These are phyloP conservation scores for Trialeurodes vaporariorum DNA, from an alignment of 1,140 invertebrate genomes.

Conservation along the genomic window DNA sequence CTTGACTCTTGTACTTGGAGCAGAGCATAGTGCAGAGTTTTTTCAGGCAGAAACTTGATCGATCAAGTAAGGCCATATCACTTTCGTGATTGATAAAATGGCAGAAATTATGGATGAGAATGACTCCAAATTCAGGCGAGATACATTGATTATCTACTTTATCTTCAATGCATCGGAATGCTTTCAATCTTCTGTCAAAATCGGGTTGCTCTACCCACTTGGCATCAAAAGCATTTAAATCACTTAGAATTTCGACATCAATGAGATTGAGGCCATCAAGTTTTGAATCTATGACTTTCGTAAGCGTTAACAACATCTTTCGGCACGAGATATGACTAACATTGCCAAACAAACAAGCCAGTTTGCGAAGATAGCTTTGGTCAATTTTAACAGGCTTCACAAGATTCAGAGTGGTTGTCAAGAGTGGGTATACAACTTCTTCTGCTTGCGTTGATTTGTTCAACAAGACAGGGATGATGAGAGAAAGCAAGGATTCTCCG, in stretches of 20 bases:
- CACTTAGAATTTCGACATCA: conserved; percentile 21
- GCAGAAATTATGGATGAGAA: conserved; percentile 71
- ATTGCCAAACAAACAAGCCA: conserved; percentile 52
- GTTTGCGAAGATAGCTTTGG: conserved; percentile 47
- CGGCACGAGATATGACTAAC: conserved; percentile 44
- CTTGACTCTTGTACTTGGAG: conserved; percentile 22
- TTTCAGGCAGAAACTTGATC: conserved; percentile 59
- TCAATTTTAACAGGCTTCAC: conserved; percentile 52
- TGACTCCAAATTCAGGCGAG: conserved; percentile 50
- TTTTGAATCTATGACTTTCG: conserved; percentile 11
- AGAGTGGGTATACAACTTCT: conserved; percentile 46
- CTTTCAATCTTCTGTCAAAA: conserved; percentile 62
- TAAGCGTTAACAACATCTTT: conserved; percentile 34
- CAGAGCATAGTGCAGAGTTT: conserved; percentile 45
- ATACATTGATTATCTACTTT: conserved; percentile 42
- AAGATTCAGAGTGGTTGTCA: conserved; percentile 62
- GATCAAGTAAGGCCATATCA: conserved; percentile 72
- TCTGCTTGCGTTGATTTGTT: conserved; percentile 45
- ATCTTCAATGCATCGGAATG: conserved; percentile 51
- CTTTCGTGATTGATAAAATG: conserved; percentile 59
- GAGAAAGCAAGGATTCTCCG: conserved; percentile 48
- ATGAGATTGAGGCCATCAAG: conserved; percentile 7
- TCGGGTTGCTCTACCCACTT: conserved; percentile 86
- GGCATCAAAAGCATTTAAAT: conserved; percentile 73
- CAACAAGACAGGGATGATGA: conserved; percentile 61